phyloP scores from a whole-genome alignment of 2,113 vertebrate genomes.

The Hystrix brachyura region DNA sequence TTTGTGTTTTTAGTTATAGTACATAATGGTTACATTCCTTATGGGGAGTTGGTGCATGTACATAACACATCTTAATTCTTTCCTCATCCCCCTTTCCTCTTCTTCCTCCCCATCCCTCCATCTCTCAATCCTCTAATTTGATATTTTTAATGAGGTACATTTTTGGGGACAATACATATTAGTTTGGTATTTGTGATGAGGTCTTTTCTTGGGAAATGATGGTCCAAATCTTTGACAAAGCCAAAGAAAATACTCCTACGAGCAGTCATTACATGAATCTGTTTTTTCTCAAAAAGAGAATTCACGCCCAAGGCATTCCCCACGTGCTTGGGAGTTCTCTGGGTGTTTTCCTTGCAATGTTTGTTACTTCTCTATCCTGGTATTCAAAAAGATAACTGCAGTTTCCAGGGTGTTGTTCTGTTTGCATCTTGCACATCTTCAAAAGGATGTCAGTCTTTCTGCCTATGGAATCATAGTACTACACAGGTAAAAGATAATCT shows the following conservation, averaged over 20 bases:
- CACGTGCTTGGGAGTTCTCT: neutral
- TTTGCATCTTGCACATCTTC: slow-evolving; percentile 28
- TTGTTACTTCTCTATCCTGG: neutral
- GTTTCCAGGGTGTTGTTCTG: neutral
- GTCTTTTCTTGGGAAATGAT: neutral
- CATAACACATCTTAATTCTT: neutral
- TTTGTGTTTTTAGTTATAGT: too few species aligned
- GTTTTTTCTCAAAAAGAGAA: neutral
- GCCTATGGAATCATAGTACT: neutral
- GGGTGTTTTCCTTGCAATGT: neutral
- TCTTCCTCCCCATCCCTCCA: too few species aligned
- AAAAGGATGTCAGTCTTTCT: slow-evolving; percentile 33
- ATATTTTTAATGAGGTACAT: neutral
- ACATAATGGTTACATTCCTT: neutral
- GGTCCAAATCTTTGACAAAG: neutral
- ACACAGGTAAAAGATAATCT: neutral
- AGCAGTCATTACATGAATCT: neutral
- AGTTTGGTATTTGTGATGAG: slow-evolving; percentile 23
- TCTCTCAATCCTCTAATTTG: neutral
- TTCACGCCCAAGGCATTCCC: neutral
- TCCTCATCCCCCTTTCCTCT: neutral
- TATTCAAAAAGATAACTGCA: neutral
- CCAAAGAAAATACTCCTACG: slow-evolving; percentile 6
- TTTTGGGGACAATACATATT: neutral
- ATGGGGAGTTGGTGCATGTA: neutral